phyloP scores from a whole-genome alignment of 2,113 vertebrate genomes.

The Lipotes vexillifer region DNA sequence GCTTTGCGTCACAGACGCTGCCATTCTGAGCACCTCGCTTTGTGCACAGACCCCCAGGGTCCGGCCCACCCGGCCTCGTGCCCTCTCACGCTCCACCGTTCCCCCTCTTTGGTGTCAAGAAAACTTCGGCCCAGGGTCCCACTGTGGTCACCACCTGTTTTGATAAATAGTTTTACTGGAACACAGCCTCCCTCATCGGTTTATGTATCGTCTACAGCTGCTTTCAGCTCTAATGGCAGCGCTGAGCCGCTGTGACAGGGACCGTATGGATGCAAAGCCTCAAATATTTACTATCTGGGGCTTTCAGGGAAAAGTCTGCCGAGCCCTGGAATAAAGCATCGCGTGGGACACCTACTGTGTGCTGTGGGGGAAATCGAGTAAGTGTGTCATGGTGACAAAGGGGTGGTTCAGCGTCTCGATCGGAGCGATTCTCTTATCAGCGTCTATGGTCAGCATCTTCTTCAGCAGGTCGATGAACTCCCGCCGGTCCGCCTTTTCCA shows the following conservation, averaged over 20 bases:
- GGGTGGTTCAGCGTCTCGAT: constrained; percentile 98
- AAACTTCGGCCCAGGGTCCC: not conserved
- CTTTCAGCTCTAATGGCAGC: not conserved
- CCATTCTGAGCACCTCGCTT: not conserved
- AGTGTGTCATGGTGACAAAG: constrained; percentile 97
- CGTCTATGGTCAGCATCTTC: constrained; percentile 99
- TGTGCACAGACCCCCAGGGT: not conserved
- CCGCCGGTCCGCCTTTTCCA: constrained; percentile 96
- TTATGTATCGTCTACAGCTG: not conserved
- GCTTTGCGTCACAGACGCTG: not conserved
- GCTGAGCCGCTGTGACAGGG: not conserved
- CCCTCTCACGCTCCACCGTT: not conserved
- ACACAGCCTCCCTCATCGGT: not conserved
- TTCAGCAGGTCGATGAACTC: constrained; percentile 99
- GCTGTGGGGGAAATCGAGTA: constrained; percentile 98
- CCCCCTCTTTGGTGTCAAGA: not conserved
- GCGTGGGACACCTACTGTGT: constrained; percentile 87
- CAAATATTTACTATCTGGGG: not conserved
- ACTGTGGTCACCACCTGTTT: not conserved
- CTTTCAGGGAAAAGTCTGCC: not conserved
- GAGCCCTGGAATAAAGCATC: not conserved
- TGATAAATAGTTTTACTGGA: not conserved
- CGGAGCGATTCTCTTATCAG: constrained; percentile 97
- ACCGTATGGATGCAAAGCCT: not conserved
- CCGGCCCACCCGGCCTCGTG: not conserved